A percentile compares a stretch with the other conserved stretches of the same genome.
phyloP scores from a whole-genome alignment of 2,797 vertebrate genomes.

The Sarcophilus harrisii region DNA sequence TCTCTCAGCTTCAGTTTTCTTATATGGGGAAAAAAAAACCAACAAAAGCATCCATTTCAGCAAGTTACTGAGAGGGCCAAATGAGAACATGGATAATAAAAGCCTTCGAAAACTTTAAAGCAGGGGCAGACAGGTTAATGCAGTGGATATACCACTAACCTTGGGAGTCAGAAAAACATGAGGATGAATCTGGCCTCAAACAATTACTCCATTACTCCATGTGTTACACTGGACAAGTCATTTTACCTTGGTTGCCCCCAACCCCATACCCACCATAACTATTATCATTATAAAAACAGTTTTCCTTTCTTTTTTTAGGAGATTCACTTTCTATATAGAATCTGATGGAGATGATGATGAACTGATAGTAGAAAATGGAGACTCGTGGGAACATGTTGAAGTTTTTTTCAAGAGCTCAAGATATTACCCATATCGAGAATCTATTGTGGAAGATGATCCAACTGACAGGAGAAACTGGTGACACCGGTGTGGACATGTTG shows the following conservation, averaged over 20 bases:
- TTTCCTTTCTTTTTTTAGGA: constrained; percentile 81
- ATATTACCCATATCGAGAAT: no score
- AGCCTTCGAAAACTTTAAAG: not conserved
- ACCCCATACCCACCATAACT: no score
- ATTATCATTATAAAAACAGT: not conserved
- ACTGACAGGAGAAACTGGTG: no score
- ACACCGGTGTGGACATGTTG: no score
- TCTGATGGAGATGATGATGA: constrained; percentile 97
- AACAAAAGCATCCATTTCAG: not conserved
- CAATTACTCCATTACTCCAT: not conserved
- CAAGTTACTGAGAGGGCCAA: not conserved
- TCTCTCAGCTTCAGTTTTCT: not conserved
- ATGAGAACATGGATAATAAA: not conserved
- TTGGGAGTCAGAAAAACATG: not conserved
- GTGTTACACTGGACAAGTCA: not conserved
- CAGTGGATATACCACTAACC: not conserved
- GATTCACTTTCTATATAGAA: constrained; percentile 90
- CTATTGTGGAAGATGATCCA: no score
- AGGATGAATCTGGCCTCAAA: not conserved
- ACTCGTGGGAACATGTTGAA: constrained; percentile 65
- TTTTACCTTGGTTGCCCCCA: not conserved
- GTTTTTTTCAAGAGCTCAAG: no score
- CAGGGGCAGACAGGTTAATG: not conserved
- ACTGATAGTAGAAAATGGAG: constrained; percentile 91
- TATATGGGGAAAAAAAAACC: not conserved